These are phyloP conservation scores for Drosophila pruinosa DNA, from an alignment of 1,140 invertebrate species.

Conservation along the genomic window DNA sequence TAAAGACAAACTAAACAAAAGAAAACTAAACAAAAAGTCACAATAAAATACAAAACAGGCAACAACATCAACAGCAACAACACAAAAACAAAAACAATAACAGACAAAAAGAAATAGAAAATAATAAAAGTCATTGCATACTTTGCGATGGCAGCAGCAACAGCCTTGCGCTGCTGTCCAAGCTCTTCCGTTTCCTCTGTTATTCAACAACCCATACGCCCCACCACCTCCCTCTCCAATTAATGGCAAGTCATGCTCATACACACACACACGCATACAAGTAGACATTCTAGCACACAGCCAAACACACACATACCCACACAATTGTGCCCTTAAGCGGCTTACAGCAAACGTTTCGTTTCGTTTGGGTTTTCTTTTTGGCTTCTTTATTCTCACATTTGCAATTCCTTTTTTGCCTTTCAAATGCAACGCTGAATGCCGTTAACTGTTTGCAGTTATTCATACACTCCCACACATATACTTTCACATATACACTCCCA, in stretches of 20 bases:
- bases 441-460: conserved; percentile 40
- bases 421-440: conserved; percentile 34
- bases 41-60: conserved; percentile 22
- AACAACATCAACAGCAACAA: conserved; percentile 38
- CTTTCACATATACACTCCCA: background rate
- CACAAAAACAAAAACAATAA: conserved; percentile 26
- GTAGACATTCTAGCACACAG: too few relatives aligned
- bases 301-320: conserved; percentile 4
- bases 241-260: conserved; percentile 13
- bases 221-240: background rate
- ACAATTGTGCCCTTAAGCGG: conserved; percentile 20
- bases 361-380: conserved; percentile 20
- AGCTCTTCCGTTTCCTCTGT: background rate
- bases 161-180: conserved; percentile 4
- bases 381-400: conserved; percentile 27
- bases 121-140: conserved; percentile 28
- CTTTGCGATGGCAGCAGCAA: conserved; percentile 4
- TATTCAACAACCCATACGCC: too few relatives aligned
- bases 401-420: conserved; percentile 21
- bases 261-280: conserved; percentile 1
- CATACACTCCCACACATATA: background rate
- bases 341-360: conserved; percentile 21
- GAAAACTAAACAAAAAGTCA: conserved; percentile 39
- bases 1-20: conserved; percentile 29
- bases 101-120: conserved; percentile 25